Evolutionary conservation across 1,140 invertebrate genomes (phyloP).

Genomic region (Trachymyrmex septentrionalis): DNA sequence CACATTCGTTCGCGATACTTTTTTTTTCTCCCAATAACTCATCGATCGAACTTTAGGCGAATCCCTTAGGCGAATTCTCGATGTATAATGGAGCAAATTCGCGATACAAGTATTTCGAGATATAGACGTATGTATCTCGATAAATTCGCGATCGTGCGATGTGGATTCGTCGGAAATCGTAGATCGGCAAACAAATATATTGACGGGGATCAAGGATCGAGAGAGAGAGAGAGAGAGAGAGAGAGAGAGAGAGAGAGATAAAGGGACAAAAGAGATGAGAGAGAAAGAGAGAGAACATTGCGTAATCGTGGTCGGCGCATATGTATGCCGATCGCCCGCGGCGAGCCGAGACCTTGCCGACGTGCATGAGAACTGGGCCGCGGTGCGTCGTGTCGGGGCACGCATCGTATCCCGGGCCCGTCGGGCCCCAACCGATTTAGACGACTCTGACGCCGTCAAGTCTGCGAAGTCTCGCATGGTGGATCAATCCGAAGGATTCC

Average conservation of each 20-base stretch:
- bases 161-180: slow-evolving; percentile 10
- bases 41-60: not conserved
- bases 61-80: not conserved
- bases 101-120: not conserved
- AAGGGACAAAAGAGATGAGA: slow-evolving; percentile 27
- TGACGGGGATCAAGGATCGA: slow-evolving; percentile 8
- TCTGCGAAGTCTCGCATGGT: slow-evolving; percentile 41
- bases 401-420: slow-evolving; percentile 38
- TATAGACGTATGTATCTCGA: not conserved
- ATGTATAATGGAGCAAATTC: not conserved
- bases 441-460: slow-evolving; percentile 40
- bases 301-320: slow-evolving; percentile 80
- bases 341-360: slow-evolving; percentile 82
- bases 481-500: slow-evolving; percentile 3
- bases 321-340: slow-evolving; percentile 80
- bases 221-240: slow-evolving; percentile 37
- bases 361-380: slow-evolving; percentile 86
- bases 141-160: not conserved
- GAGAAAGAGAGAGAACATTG: slow-evolving; percentile 68
- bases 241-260: slow-evolving; percentile 25
- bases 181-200: not conserved
- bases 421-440: slow-evolving; percentile 59
- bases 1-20: slow-evolving; percentile 10
- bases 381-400: slow-evolving; percentile 60
- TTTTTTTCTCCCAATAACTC: not conserved